Conservation (phyloP, 1,140 invertebrate species). For the Temnothorax longispinosus region DNA sequence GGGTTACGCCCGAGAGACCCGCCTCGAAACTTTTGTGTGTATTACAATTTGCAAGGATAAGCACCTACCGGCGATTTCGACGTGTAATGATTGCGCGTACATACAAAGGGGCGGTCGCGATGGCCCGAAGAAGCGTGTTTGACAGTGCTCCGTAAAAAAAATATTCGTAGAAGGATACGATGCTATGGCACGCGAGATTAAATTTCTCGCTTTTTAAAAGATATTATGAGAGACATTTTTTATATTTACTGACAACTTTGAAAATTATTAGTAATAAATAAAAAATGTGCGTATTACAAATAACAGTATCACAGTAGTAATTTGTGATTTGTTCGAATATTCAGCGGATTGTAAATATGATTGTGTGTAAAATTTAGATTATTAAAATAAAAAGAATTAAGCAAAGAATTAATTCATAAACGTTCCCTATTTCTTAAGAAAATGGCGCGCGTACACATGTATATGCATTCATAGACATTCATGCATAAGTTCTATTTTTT, state of each 20-base stretch:
- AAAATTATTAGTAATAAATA: neutral
- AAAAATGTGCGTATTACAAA: neutral
- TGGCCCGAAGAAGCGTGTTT: slow-evolving; percentile 31
- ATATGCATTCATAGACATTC: neutral
- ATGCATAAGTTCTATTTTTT: neutral
- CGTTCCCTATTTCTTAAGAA: neutral
- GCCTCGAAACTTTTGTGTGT: slow-evolving; percentile 66
- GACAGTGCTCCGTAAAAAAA: slow-evolving; percentile 22
- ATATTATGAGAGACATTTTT: neutral
- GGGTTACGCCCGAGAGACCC: slow-evolving; percentile 56
- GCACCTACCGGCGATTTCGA: slow-evolving; percentile 66
- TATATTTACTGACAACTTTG: neutral
- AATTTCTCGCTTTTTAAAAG: slow-evolving; percentile 8
- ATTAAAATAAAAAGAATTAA: neutral
- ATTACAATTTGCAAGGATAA: slow-evolving; percentile 66
- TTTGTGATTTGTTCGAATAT: neutral
- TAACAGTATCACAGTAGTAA: neutral
- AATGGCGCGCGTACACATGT: too few species aligned
- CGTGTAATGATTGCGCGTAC: slow-evolving; percentile 59
- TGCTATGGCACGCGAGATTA: slow-evolving; percentile 21
- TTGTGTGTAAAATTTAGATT: neutral
- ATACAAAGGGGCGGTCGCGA: slow-evolving; percentile 49
- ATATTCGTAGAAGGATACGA: slow-evolving; percentile 40
- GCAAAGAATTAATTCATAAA: neutral
- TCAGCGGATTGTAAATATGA: neutral